These are phyloP conservation scores for Dysmachus trigonus DNA, from an alignment of 2,888 invertebrate species.

Conservation along the genomic window DNA sequence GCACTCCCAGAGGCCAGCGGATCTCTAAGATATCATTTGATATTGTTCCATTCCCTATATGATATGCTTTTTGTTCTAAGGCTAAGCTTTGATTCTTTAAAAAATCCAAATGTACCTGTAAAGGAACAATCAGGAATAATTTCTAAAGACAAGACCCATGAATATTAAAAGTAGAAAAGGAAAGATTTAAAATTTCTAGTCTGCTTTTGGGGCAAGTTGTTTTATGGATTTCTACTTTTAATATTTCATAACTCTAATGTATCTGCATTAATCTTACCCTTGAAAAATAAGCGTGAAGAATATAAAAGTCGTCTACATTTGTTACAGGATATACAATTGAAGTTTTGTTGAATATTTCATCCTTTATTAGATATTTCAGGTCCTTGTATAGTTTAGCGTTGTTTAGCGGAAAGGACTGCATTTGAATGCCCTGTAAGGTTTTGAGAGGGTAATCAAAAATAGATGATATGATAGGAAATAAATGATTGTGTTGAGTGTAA, in stretches of 20 bases:
- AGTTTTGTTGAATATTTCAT: conserved; percentile 67
- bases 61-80: conserved; percentile 61
- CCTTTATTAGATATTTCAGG: conserved; percentile 62
- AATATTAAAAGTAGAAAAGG: neutral
- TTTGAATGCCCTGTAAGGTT: conserved; percentile 56
- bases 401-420: conserved; percentile 56
- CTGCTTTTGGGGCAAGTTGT: neutral
- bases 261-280: conserved; percentile 66
- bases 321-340: conserved; percentile 74
- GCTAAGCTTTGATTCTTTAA: conserved; percentile 60
- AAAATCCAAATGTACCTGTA: conserved; percentile 65
- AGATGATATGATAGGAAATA: too few relatives aligned
- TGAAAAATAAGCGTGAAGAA: conserved; percentile 77
- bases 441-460: neutral
- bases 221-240: too few relatives aligned
- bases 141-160: neutral
- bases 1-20: conserved; percentile 81
- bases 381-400: conserved; percentile 65
- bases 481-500: too few relatives aligned
- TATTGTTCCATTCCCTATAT: conserved; percentile 65
- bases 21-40: conserved; percentile 67
- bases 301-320: conserved; percentile 71
- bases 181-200: neutral
- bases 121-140: conserved; percentile 35
- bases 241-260: too few relatives aligned